Percentiles rank a stretch among this genome's conserved stretches.
Evolutionary conservation across 2,797 vertebrate genomes (phyloP).

Genomic region (Champsocephalus esox): DNA sequence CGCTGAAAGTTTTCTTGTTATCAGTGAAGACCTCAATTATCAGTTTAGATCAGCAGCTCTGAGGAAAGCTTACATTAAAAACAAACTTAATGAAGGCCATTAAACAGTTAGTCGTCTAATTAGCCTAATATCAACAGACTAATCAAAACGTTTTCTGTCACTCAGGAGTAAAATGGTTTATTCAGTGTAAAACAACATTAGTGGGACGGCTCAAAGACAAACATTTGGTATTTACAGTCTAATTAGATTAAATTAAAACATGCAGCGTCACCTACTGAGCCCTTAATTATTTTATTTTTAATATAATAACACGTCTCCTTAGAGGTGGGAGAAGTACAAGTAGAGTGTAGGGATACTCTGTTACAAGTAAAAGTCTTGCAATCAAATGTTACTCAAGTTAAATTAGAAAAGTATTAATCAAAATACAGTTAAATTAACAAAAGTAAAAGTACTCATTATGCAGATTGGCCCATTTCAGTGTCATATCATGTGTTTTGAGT

Average conservation of each 20-base stretch:
- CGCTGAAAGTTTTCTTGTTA: background rate
- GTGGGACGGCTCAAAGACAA: conserved; percentile 3
- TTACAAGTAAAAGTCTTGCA: too few relatives aligned
- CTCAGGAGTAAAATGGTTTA: background rate
- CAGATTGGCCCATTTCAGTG: too few relatives aligned
- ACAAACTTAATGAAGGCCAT: background rate
- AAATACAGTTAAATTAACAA: too few relatives aligned
- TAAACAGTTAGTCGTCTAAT: background rate
- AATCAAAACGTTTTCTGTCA: background rate
- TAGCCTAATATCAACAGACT: background rate
- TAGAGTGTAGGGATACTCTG: too few relatives aligned
- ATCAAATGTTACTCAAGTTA: too few relatives aligned
- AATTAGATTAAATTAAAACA: conserved; percentile 14
- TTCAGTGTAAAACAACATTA: conserved; percentile 20
- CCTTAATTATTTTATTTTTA: conserved; percentile 1
- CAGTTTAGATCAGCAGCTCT: background rate
- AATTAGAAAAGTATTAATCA: too few relatives aligned
- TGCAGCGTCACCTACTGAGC: conserved; percentile 4
- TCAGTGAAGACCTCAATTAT: background rate
- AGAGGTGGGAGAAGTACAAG: too few relatives aligned
- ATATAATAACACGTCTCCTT: conserved; percentile 24
- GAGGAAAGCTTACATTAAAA: conserved; percentile 11
- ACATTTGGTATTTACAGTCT: conserved; percentile 7
- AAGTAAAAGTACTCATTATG: too few relatives aligned
- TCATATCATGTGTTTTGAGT: too few relatives aligned